A percentile compares a stretch with the other conserved stretches of the same genome.
phyloP scores from a whole-genome alignment of 2,888 invertebrate species.

The Aelia acuminata region DNA sequence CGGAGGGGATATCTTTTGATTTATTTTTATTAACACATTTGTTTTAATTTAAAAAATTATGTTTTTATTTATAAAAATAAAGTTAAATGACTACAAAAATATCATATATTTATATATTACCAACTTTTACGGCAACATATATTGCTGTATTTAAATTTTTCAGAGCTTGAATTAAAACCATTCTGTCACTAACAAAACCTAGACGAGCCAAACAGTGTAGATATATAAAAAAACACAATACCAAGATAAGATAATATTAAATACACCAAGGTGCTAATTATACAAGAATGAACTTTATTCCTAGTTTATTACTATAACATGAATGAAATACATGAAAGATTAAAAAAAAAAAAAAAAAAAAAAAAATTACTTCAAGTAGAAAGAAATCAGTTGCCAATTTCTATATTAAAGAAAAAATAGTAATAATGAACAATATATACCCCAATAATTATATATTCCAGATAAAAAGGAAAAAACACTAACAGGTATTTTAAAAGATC shows the following conservation, averaged over 20 bases:
- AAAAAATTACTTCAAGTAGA: not conserved
- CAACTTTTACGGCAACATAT: constrained; percentile 9
- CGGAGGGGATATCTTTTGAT: too few relatives aligned
- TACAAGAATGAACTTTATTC: not conserved
- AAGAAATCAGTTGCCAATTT: not conserved
- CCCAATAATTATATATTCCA: too few relatives aligned
- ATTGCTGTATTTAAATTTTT: constrained; percentile 30
- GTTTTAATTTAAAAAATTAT: too few relatives aligned
- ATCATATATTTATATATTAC: not conserved
- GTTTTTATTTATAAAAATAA: too few relatives aligned
- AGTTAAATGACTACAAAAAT: not conserved
- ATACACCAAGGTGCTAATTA: not conserved
- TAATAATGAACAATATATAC: not conserved
- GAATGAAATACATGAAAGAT: not conserved
- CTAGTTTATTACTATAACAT: not conserved
- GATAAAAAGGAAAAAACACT: not conserved
- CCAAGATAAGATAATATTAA: constrained; percentile 43
- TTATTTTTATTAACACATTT: too few relatives aligned
- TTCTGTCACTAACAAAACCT: not conserved
- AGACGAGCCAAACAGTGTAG: constrained; percentile 19
- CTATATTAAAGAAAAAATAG: not conserved
- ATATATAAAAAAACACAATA: constrained; percentile 1
- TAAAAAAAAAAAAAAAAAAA: not conserved
- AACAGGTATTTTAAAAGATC: not conserved
- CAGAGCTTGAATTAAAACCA: constrained; percentile 6